Percentiles rank a stretch among this genome's conserved stretches.
These are phyloP conservation scores for Azemiops feae DNA, from an alignment of 2,113 vertebrate genomes.

Conservation along the genomic window DNA sequence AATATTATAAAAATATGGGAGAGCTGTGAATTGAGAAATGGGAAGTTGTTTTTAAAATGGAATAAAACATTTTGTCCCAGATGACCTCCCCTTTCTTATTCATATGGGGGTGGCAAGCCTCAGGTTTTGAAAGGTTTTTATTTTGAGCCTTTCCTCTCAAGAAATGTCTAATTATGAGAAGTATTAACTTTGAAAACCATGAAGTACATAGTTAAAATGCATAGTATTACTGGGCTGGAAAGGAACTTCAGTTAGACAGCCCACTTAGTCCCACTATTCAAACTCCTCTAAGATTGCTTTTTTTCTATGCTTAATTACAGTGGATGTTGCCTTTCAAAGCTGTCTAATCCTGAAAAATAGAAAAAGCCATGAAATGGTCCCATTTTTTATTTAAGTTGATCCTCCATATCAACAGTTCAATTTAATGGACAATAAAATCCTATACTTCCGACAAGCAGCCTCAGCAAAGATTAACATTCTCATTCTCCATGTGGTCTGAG, in stretches of 20 bases:
- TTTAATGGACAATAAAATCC: background rate
- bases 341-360: background rate
- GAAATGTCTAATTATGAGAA: background rate
- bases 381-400: background rate
- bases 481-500: constrained; percentile 83
- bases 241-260: background rate
- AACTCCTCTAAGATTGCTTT: background rate
- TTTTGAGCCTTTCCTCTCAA: background rate
- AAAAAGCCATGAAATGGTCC: background rate
- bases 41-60: background rate
- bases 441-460: background rate
- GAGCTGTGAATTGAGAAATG: background rate
- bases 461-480: constrained; percentile 77
- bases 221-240: background rate
- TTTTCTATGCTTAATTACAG: background rate
- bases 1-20: background rate
- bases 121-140: background rate
- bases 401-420: background rate
- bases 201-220: background rate
- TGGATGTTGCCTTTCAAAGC: background rate
- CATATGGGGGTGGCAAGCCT: background rate
- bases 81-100: background rate
- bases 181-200: background rate
- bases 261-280: background rate
- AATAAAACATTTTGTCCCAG: background rate